These are phyloP conservation scores for Cephus pulcher DNA, from an alignment of 2,888 invertebrate species.

Conservation along the genomic window DNA sequence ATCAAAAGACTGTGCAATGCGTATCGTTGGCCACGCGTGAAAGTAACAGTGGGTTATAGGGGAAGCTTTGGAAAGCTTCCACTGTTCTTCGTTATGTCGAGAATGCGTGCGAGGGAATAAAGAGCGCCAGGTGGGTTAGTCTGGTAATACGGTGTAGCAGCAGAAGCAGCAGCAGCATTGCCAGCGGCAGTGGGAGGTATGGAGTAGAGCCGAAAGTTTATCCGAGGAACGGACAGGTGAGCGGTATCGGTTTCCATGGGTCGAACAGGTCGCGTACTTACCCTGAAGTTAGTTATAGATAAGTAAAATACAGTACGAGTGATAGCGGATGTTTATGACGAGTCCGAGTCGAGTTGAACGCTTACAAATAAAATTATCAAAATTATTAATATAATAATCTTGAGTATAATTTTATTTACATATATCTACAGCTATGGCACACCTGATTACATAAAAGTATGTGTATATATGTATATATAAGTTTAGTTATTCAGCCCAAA, in stretches of 20 bases:
- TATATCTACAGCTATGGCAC: background rate
- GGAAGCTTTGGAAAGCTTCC: background rate
- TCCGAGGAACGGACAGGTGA: background rate
- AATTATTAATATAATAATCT: background rate
- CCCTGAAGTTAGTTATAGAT: background rate
- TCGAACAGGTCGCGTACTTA: background rate
- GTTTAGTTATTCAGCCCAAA: background rate
- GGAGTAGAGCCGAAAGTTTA: background rate
- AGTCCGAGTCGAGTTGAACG: background rate
- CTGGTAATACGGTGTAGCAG: background rate
- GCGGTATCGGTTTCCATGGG: background rate
- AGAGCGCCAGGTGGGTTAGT: background rate
- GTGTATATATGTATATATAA: no score
- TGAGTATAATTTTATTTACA: background rate
- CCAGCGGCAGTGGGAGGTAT: background rate
- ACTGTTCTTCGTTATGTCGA: background rate
- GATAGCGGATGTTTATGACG: background rate
- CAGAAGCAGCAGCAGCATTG: background rate
- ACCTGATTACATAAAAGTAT: background rate
- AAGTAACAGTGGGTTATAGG: background rate
- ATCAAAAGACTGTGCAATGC: background rate
- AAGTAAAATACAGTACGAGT: background rate
- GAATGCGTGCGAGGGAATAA: background rate
- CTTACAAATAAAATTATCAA: background rate
- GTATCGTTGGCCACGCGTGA: background rate